Base-by-base conservation (phyloP, 2,888 invertebrate genomes). In the Neuroscelio doddi region DNA sequence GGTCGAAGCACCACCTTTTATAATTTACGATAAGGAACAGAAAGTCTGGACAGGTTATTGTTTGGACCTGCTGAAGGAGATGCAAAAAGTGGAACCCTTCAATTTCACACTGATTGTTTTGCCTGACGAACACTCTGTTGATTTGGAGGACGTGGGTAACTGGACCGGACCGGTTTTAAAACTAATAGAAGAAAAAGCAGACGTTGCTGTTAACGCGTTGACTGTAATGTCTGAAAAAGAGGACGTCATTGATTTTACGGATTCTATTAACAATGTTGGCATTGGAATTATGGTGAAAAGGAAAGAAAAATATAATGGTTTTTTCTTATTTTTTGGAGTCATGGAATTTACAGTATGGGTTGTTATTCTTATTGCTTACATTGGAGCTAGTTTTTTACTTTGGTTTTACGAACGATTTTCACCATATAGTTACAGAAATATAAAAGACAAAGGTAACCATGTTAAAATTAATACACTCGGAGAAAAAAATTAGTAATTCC, bases 141-240 rank as follows among this genome's bases (percentile, higher is more conserved):
- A n/a, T n/a, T n/a, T n/a, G n/a, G n/a, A n/a, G n/a, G n/a, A n/a
- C 90, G 92, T 63, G 90, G 91, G 1, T 29, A 90, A 92, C 73
- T 95, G 94, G 94, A 92, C 93, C 79, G 92, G 92, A 1, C 90
- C 94, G 82, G 90, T 94, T 26, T 90, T 90, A 77, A 93, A 92
- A 79, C 85, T 94, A 12, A 89, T 92, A 46, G 92, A 93, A 77
- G 92, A 93, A 87, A 88, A 90, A 77, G 97, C 96, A 0, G 97
- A 98, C 80, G 96, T 98, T 70, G 96, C 94, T 0, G 84, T 97
- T 14, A 95, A 95, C 1, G 94, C 97, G 0, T 88, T 98, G 82
- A 95, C 96, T 0, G 96, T 97, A 0, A 97, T 97, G 96, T 96
- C 97, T 0, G 97, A 97, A 80, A 86, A 97, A 49, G 96, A 96